phyloP scores from a whole-genome alignment of 2,113 vertebrate species.

The Psephotus haematonotus region DNA sequence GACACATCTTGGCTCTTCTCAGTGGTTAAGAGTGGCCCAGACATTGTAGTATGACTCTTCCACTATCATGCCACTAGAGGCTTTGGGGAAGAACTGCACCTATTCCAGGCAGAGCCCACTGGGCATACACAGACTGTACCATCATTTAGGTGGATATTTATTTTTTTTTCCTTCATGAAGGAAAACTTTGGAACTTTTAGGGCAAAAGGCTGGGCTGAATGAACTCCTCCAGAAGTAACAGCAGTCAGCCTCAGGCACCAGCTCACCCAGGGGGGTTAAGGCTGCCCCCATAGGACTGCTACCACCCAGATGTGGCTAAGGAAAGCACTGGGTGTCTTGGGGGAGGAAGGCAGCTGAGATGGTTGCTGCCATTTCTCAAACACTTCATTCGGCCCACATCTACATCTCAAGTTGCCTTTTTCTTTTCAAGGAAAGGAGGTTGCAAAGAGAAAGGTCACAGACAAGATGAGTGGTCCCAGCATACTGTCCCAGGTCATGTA shows the following conservation, averaged over 20 bases:
- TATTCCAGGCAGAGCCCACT: not conserved
- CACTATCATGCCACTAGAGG: not conserved
- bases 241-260: not conserved
- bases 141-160: fast-evolving
- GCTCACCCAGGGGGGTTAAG: not conserved
- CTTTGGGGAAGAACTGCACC: not conserved
- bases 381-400: not conserved
- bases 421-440: not conserved
- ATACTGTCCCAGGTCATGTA: not conserved
- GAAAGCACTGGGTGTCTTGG: not conserved
- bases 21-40: not conserved
- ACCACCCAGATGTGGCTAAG: not conserved
- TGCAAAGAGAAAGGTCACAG: not conserved
- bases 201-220: not conserved
- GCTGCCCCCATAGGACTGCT: not conserved
- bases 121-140: fast-evolving
- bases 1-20: not conserved
- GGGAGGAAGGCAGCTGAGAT: not conserved
- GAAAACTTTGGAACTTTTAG: not conserved
- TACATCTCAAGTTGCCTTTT: not conserved
- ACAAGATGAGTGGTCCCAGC: not conserved
- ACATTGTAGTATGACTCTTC: fast-evolving
- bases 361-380: not conserved
- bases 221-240: not conserved
- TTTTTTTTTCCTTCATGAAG: not conserved